Base-by-base conservation (phyloP, 35 echinoderm and acorn worm species). In the Acanthaster planci region DNA sequence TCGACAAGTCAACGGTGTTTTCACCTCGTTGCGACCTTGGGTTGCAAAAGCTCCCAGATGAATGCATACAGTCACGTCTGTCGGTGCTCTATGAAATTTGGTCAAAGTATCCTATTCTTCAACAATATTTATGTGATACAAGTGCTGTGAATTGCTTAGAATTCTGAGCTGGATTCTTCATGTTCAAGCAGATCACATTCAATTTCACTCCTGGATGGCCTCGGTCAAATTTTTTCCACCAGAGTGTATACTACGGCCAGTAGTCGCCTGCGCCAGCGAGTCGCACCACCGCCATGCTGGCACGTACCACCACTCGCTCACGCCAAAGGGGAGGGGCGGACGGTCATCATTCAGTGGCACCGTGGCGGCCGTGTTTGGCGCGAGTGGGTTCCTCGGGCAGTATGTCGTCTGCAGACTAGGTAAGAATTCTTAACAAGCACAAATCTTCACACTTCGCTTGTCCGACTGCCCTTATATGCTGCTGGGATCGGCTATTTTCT, bases 291-390 rank as follows among this genome's bases (percentile, higher is more conserved):
- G 81, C 18, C 23, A 83, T 64, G 81, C 81, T 10, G 76, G 80
- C 57, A 88, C 88, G 27, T 89, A 94, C 77, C 88, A 94, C 76
- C 80, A 78, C 31, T 87, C 95, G 8, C 39, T 94, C 54, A 85
- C 91, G 3, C 91, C 95, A 0, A 93, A 86, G 75, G 95, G 95
- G 14, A 90, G 87, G 51, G 95, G 95, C 8, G 95, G 95, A 0
- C 52, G 95, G 9, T 98, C 95, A 23, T 98, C 95, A 52, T 98
- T 94, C 89, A 98, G 92, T 68, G 95, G 95, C 37, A 79, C 91
- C 15, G 92, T 93, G 14, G 91, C 92, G 39, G 91, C 92, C 34
- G 95, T 98, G 38, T 98, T 98, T 72, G 95, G 95, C 23, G 91
- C 82, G 0, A 98, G 81, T 76, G 95, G 95, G 6, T 98, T 98